Evolutionary conservation across 2,797 vertebrate species (phyloP).

Genomic region (Cercopithecus diana): DNA sequence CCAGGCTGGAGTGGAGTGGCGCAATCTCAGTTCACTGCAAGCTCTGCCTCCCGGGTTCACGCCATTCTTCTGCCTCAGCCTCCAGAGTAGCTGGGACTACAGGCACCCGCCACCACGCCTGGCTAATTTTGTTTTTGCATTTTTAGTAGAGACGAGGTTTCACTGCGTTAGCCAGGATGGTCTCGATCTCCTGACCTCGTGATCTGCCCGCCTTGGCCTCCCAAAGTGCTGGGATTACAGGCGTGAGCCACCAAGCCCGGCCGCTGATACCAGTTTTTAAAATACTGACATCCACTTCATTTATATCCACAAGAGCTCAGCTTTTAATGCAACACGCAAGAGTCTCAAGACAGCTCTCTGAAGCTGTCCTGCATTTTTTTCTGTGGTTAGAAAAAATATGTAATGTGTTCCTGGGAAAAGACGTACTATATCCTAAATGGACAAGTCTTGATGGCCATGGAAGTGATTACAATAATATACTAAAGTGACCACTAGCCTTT

Average conservation of each 20-base stretch:
- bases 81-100: no score
- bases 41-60: no score
- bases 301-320: background rate
- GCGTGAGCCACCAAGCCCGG: no score
- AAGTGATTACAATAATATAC: background rate
- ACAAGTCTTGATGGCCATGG: background rate
- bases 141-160: no score
- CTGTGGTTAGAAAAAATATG: background rate
- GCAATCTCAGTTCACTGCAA: no score
- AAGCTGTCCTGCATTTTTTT: background rate
- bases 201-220: no score
- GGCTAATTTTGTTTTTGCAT: no score
- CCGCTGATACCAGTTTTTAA: background rate
- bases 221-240: no score
- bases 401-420: background rate
- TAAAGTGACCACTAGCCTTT: background rate
- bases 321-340: background rate
- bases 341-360: background rate
- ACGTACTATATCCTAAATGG: background rate
- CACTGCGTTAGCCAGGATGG: no score
- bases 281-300: background rate
- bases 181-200: no score
- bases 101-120: fast-evolving
- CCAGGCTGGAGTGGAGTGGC: no score
- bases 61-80: no score